These are phyloP conservation scores for Toxotes jaculatrix DNA, from an alignment of 2,113 vertebrate species.

Conservation along the genomic window DNA sequence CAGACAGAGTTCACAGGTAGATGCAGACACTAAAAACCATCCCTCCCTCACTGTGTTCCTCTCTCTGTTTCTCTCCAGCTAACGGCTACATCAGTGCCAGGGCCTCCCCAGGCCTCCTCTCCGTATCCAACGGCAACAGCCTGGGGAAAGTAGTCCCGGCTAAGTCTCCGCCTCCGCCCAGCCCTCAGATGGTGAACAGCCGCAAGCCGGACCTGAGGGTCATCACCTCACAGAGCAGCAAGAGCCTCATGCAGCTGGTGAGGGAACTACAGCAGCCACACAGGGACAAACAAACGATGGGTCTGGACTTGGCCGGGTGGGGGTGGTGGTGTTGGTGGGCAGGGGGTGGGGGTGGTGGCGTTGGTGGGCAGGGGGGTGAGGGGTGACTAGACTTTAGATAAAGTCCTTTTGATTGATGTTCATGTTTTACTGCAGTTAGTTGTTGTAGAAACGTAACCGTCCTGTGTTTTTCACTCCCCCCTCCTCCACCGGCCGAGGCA, in stretches of 20 bases:
- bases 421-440: slow-evolving; percentile 18
- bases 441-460: slow-evolving; percentile 56
- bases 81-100: slow-evolving; percentile 96
- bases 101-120: slow-evolving; percentile 92
- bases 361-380: no score
- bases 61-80: slow-evolving; percentile 78
- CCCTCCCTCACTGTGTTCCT: slow-evolving; percentile 24
- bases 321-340: no score
- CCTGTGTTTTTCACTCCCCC: slow-evolving; percentile 49
- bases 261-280: slow-evolving; percentile 72
- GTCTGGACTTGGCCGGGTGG: not conserved
- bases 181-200: slow-evolving; percentile 88
- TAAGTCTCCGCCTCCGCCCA: slow-evolving; percentile 89
- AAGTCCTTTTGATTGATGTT: not conserved
- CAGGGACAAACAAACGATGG: slow-evolving; percentile 12
- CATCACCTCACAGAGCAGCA: slow-evolving; percentile 95
- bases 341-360: no score
- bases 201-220: slow-evolving; percentile 96
- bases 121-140: slow-evolving; percentile 92
- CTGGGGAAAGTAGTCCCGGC: slow-evolving; percentile 92
- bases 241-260: slow-evolving; percentile 96
- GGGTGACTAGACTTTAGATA: no score
- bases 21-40: slow-evolving; percentile 21
- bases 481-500: slow-evolving; percentile 76
- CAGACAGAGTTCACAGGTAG: slow-evolving; percentile 46